A percentile compares a stretch with the other conserved stretches of the same genome.
phyloP scores from a whole-genome alignment of 2,113 vertebrate genomes.

The Oryzias curvinotus region DNA sequence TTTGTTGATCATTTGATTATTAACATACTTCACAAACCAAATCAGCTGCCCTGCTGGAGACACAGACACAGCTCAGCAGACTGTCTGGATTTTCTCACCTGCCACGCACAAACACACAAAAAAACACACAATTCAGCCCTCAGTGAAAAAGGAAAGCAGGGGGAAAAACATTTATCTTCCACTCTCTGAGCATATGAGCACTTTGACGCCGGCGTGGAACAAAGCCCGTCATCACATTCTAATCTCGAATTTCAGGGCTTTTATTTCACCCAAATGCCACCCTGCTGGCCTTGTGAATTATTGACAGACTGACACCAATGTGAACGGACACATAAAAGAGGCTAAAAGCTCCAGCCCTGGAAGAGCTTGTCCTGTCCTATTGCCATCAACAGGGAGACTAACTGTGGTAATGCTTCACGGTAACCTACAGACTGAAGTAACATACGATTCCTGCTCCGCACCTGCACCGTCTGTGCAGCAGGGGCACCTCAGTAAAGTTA shows the following conservation, averaged over 20 bases:
- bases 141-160: slow-evolving; percentile 53
- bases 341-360: slow-evolving; percentile 68
- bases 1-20: slow-evolving; percentile 87
- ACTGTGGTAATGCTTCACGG: slow-evolving; percentile 51
- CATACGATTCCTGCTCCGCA: slow-evolving; percentile 52
- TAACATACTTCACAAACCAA: slow-evolving; percentile 86
- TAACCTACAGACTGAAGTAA: slow-evolving; percentile 45
- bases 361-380: slow-evolving; percentile 72
- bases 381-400: slow-evolving; percentile 56
- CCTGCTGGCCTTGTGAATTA: slow-evolving; percentile 77
- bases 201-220: slow-evolving; percentile 67
- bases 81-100: slow-evolving; percentile 49
- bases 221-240: slow-evolving; percentile 75
- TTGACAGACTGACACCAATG: slow-evolving; percentile 78
- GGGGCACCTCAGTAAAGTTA: slow-evolving; percentile 20
- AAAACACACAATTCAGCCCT: slow-evolving; percentile 61
- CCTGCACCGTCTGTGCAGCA: slow-evolving; percentile 31
- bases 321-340: slow-evolving; percentile 75
- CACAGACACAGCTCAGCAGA: slow-evolving; percentile 63
- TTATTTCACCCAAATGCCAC: slow-evolving; percentile 75
- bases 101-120: slow-evolving; percentile 38
- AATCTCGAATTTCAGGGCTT: slow-evolving; percentile 77
- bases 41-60: slow-evolving; percentile 81
- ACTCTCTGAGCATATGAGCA: slow-evolving; percentile 63
- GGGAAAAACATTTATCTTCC: slow-evolving; percentile 64